Conservation (phyloP, 2,888 invertebrate species). For the Anorthoa munda region DNA sequence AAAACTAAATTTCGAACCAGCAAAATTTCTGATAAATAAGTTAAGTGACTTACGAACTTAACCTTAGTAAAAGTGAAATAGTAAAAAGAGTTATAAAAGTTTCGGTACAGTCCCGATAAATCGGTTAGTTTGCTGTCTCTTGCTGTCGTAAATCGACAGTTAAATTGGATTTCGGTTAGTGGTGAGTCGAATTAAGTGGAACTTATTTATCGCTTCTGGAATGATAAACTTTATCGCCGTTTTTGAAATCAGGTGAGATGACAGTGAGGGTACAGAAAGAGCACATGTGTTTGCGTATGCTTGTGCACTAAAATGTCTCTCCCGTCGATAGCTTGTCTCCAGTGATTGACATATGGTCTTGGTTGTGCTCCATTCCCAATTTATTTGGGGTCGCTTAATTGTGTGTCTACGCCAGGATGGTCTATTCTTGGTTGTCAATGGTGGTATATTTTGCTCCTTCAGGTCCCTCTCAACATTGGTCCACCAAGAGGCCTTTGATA, state of each 20-base stretch:
- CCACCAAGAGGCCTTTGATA: no score
- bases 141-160: slow-evolving; percentile 41
- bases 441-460: no score
- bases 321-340: not conserved
- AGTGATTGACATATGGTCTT: no score
- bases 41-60: slow-evolving; percentile 51
- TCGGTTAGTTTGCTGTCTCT: slow-evolving; percentile 57
- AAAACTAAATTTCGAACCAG: not conserved
- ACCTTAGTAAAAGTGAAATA: slow-evolving; percentile 46
- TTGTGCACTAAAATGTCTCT: not conserved
- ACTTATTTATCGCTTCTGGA: slow-evolving; percentile 27
- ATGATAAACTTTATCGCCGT: slow-evolving; percentile 8
- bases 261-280: not conserved
- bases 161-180: slow-evolving; percentile 46
- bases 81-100: slow-evolving; percentile 65
- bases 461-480: no score
- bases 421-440: no score
- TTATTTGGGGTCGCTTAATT: no score
- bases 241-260: not conserved
- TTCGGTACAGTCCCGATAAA: slow-evolving; percentile 63
- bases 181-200: slow-evolving; percentile 32
- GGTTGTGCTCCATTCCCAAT: no score
- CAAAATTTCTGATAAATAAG: slow-evolving; percentile 31
- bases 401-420: no score
- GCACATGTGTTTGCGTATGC: not conserved